A percentile compares a stretch with the other conserved stretches of the same genome.
Conservation (phyloP, 2,888 invertebrate species). For the Dusona sp. region DNA sequence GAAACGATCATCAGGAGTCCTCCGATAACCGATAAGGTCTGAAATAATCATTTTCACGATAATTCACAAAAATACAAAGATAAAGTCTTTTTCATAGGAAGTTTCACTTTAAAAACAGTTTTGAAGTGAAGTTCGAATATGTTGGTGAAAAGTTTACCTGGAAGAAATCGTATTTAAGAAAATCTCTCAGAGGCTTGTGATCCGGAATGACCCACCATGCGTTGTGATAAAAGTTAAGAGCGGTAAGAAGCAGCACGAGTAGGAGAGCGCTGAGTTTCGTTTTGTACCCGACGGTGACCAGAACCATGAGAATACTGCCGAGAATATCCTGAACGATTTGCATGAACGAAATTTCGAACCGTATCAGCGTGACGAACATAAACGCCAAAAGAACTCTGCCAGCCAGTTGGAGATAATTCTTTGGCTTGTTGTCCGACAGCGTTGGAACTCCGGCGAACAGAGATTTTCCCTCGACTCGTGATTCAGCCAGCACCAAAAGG, state of each 20-base stretch:
- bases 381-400: constrained; percentile 98
- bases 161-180: constrained; percentile 99
- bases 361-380: constrained; percentile 98
- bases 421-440: constrained; percentile 97
- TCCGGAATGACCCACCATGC: constrained; percentile 99
- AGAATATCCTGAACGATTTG: constrained; percentile 97
- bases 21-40: constrained; percentile 99
- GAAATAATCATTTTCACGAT: constrained; percentile 84
- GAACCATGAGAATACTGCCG: constrained; percentile 96
- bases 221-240: constrained; percentile 98
- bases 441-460: constrained; percentile 98
- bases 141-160: constrained; percentile 88
- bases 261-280: constrained; percentile 98
- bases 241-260: constrained; percentile 94
- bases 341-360: constrained; percentile 96
- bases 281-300: constrained; percentile 99
- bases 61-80: background rate
- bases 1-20: constrained; percentile 99
- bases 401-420: constrained; percentile 97
- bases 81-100: background rate
- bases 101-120: too few relatives aligned
- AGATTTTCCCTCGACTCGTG: constrained; percentile 95
- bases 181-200: constrained; percentile 98
- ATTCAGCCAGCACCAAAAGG: constrained; percentile 97
- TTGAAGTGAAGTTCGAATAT: background rate